A percentile compares a stretch with the other conserved stretches of the same genome.
phyloP scores from a whole-genome alignment of 2,113 vertebrate species.

The Orientallactaga bullata region DNA sequence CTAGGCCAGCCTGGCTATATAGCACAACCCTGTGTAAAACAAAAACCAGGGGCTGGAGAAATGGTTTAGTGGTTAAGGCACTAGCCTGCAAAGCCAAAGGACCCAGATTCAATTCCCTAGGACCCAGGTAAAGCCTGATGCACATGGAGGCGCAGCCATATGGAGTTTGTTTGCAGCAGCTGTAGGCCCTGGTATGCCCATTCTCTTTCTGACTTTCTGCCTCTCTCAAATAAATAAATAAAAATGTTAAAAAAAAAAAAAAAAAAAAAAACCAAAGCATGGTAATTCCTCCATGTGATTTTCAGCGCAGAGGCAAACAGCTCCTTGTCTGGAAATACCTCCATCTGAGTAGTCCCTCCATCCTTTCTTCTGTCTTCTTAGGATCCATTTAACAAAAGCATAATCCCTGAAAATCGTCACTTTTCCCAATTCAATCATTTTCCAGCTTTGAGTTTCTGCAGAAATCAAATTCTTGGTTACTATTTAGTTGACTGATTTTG shows the following conservation, averaged over 20 bases:
- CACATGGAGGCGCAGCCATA: too few species aligned
- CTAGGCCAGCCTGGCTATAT: background rate
- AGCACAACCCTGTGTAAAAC: background rate
- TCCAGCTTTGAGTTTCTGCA: background rate
- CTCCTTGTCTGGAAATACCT: background rate
- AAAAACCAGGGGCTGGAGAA: too few species aligned
- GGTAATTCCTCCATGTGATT: background rate
- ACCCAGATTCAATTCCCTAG: too few species aligned
- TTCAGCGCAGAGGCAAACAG: background rate
- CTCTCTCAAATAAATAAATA: too few species aligned
- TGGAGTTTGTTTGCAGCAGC: too few species aligned
- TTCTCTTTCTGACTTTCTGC: too few species aligned
- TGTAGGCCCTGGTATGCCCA: too few species aligned
- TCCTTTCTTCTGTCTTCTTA: background rate
- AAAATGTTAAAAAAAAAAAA: too few species aligned
- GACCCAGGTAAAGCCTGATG: too few species aligned
- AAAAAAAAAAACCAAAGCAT: too few species aligned
- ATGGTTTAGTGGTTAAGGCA: too few species aligned
- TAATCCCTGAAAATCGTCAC: background rate
- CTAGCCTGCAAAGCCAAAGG: too few species aligned
- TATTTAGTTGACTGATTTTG: background rate
- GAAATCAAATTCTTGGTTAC: constrained; percentile 10
- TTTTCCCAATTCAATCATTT: background rate
- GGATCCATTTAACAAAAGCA: background rate
- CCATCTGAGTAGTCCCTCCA: background rate